phyloP scores from a whole-genome alignment of 1,140 invertebrate species.

The Phymastichus coffea region DNA sequence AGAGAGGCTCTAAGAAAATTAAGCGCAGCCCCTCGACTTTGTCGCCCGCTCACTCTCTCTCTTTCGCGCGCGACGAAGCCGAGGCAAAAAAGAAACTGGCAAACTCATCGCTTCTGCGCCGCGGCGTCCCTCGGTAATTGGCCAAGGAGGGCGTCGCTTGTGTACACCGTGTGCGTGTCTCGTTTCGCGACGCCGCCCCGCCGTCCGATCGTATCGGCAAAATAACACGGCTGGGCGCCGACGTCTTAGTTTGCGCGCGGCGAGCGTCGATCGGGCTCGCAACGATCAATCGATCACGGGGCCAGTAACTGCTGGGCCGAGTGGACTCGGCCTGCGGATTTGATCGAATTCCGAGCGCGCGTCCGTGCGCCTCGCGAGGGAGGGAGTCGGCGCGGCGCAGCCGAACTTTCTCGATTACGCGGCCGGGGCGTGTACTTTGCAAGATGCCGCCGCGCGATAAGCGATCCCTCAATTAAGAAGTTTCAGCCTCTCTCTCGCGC shows the following conservation, averaged over 20 bases:
- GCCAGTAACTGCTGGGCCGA: no score
- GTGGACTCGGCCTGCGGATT: conserved; percentile 18
- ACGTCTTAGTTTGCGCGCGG: no score
- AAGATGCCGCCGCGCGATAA: conserved; percentile 14
- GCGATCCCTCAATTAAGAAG: conserved; percentile 26
- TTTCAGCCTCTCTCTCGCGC: conserved; percentile 5
- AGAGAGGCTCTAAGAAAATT: neutral
- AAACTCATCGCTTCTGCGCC: conserved; percentile 22
- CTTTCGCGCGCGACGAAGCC: no score
- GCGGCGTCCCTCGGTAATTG: no score
- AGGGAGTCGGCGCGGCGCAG: neutral
- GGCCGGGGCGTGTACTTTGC: neutral
- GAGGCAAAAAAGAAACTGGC: conserved; percentile 16
- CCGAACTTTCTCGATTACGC: conserved; percentile 26
- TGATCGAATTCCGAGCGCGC: conserved; percentile 17
- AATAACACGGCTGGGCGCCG: no score
- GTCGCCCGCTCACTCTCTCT: no score
- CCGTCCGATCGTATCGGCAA: no score
- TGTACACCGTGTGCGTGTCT: no score
- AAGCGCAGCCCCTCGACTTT: conserved; percentile 4
- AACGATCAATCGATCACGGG: no score
- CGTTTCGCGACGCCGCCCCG: no score
- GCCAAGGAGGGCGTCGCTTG: no score
- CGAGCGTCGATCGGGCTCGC: no score
- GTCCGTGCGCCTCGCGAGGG: conserved; percentile 2